phyloP scores from a whole-genome alignment of 2,888 invertebrate genomes.

The Calameuta idolon region DNA sequence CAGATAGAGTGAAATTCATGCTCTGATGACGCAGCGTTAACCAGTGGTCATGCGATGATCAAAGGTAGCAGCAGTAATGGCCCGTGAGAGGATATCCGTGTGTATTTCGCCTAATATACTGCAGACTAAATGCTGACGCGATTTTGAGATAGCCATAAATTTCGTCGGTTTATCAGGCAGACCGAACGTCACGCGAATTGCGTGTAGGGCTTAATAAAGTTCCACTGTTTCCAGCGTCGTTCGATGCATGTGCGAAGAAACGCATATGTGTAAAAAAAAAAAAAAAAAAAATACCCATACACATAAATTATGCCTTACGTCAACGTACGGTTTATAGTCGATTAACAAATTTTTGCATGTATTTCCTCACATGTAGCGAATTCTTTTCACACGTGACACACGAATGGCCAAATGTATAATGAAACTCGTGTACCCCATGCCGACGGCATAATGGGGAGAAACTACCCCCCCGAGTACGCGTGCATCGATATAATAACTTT shows the following conservation, averaged over 20 bases:
- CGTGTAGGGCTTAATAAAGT: not conserved
- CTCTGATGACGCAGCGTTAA: conserved; percentile 65
- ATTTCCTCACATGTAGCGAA: not conserved
- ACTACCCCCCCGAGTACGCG: conserved; percentile 7
- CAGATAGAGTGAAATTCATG: conserved; percentile 64
- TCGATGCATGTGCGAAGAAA: not conserved
- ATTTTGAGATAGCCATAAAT: conserved; percentile 40
- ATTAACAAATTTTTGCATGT: not conserved
- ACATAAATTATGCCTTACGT: not conserved
- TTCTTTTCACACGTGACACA: conserved; percentile 25
- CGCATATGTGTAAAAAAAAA: not conserved
- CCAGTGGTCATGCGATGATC: conserved; percentile 62
- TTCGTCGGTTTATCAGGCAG: not conserved
- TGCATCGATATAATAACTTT: conserved; percentile 60
- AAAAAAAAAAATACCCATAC: not conserved
- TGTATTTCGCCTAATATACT: conserved; percentile 66
- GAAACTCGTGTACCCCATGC: conserved; percentile 3
- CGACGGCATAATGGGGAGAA: conserved; percentile 3
- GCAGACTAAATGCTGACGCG: conserved; percentile 65
- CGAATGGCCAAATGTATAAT: not conserved
- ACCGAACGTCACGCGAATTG: not conserved
- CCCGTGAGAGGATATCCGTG: conserved; percentile 64
- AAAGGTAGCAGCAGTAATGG: conserved; percentile 67
- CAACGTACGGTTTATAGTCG: not conserved
- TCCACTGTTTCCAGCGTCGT: not conserved